Base-by-base conservation (phyloP, 2,797 vertebrate species). In the Peromyscus nudipes region DNA sequence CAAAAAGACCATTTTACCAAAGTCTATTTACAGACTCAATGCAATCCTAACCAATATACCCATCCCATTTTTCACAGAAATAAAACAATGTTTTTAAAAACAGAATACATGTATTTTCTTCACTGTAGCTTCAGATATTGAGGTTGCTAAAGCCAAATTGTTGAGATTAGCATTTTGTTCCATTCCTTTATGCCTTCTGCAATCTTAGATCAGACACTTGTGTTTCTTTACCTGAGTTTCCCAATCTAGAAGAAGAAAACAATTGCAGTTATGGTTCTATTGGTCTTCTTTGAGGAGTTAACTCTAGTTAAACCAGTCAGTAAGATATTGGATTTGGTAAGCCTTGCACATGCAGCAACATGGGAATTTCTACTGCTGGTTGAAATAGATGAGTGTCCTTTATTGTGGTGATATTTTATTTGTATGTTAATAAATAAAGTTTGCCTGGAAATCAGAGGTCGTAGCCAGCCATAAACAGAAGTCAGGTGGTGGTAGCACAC, bases 291-390 rank as follows among this genome's bases (percentile, higher is more conserved):
- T 29, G 31, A 80, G 64, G 23, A 40, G 55, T 81, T 7, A 57
- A 6, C 14, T 21, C 29, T 16, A 49, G 6, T 14, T 43, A 57
- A 89, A 10, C 1, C 14, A 37, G 49, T 57, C 79, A 81, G n/a
- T 31, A n/a, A 43, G 23, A 69, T 4, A 0, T 5, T 12, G 8
- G 9, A 19, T 71, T 16, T 27, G 19, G 23, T 10, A 49, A 60
- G 27, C 5, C 9, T 7, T 13, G 3, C n/a, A 1, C 0, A 0
- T 13, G 1, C 6, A 82, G 17, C 0, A 0, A 31, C 9, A 2
- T 3, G 14, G 37, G 25, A 75, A 82, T 5, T 34, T 34, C 46
- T 4, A 12, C 6, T 37, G 43, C 1, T 0, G 0, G 2, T 0
- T 49, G 13, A 55, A 80, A n/a, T 65, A 79, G 11, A 89, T 2